phyloP scores from a whole-genome alignment of 1,140 invertebrate genomes.

The Dryas iulia region DNA sequence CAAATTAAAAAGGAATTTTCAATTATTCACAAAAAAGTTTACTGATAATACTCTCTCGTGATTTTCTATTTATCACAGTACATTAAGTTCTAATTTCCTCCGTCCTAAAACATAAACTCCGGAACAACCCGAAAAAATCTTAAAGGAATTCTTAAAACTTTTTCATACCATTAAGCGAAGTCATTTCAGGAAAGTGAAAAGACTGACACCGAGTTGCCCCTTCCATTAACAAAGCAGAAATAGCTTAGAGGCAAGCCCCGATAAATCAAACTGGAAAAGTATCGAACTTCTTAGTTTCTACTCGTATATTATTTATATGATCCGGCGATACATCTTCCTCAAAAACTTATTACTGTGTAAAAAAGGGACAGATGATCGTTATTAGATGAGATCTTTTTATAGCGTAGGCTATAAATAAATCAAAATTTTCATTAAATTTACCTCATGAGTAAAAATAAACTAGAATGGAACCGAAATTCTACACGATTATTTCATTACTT shows the following conservation, averaged over 20 bases:
- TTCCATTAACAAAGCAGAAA: slow-evolving; percentile 65
- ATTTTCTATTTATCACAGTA: slow-evolving; percentile 33
- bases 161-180: slow-evolving; percentile 57
- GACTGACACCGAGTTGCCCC: slow-evolving; percentile 49
- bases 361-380: not conserved
- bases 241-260: slow-evolving; percentile 45
- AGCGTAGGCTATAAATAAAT: not conserved
- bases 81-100: slow-evolving; percentile 39
- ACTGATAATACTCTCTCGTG: not conserved
- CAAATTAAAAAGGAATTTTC: no score
- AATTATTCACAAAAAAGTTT: not conserved
- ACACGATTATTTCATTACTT: no score
- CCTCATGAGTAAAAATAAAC: no score
- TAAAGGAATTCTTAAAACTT: slow-evolving; percentile 45
- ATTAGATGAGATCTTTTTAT: not conserved
- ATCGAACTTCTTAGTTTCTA: slow-evolving; percentile 22
- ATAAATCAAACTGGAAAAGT: slow-evolving; percentile 56
- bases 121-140: slow-evolving; percentile 39
- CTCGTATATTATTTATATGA: not conserved
- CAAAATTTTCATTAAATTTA: not conserved
- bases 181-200: slow-evolving; percentile 58
- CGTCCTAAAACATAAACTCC: slow-evolving; percentile 28
- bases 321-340: not conserved
- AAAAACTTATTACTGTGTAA: not conserved
- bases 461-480: no score